Percentiles rank a stretch among this genome's conserved stretches.
phyloP scores from a whole-genome alignment of 2,888 invertebrate genomes.

The Pristionchus arcanus region DNA sequence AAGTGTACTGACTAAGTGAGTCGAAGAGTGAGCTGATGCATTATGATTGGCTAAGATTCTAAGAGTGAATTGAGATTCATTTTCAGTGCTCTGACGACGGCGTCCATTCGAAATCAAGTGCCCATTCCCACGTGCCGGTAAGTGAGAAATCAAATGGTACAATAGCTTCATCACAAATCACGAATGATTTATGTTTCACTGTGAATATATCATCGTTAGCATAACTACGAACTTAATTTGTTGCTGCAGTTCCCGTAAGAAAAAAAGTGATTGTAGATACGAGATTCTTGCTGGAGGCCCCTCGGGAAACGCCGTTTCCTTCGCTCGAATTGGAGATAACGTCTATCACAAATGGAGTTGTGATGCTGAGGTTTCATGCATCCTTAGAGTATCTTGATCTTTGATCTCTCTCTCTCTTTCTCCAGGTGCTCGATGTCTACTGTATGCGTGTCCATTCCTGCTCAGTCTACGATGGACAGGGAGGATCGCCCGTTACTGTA shows the following conservation, averaged over 20 bases:
- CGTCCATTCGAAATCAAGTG: slow-evolving; percentile 69
- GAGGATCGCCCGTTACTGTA: slow-evolving; percentile 76
- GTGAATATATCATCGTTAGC: neutral
- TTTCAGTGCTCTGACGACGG: slow-evolving; percentile 72
- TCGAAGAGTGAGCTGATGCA: neutral
- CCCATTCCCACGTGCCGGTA: slow-evolving; percentile 74
- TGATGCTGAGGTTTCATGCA: slow-evolving; percentile 55
- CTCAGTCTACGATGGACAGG: slow-evolving; percentile 78
- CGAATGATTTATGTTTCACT: neutral
- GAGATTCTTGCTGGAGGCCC: slow-evolving; percentile 74
- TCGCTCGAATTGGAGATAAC: slow-evolving; percentile 77
- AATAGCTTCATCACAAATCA: neutral
- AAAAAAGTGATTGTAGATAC: slow-evolving; percentile 65
- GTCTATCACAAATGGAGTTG: slow-evolving; percentile 75
- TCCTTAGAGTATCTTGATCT: neutral
- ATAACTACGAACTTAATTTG: neutral
- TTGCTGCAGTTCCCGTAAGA: neutral
- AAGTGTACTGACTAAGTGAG: slow-evolving; percentile 28
- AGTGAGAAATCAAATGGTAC: neutral
- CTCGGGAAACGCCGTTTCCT: slow-evolving; percentile 73
- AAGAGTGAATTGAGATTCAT: neutral
- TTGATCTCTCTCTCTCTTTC: neutral
- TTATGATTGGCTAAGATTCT: neutral
- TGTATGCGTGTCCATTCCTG: slow-evolving; percentile 78
- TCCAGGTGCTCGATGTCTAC: slow-evolving; percentile 68